phyloP scores from a whole-genome alignment of 2,888 invertebrate species.

The Lissonota sp. region DNA sequence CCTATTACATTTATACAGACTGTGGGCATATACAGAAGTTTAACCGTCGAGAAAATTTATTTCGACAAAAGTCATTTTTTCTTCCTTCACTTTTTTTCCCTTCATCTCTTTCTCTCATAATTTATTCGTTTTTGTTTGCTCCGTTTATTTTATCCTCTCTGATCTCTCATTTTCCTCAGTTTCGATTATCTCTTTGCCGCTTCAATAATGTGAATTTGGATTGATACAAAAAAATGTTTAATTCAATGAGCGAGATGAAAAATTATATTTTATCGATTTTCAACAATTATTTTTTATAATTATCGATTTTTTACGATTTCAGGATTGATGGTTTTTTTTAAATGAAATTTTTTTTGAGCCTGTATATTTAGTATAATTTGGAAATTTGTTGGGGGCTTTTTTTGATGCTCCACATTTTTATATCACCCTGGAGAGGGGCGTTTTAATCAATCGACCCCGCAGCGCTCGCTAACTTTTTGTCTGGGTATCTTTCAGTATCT shows the following conservation, averaged over 20 bases:
- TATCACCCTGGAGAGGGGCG: slow-evolving; percentile 41
- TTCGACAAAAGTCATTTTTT: slow-evolving; percentile 28
- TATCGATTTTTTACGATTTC: neutral
- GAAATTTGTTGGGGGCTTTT: slow-evolving; percentile 62
- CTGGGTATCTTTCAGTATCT: neutral
- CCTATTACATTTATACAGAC: slow-evolving; percentile 83
- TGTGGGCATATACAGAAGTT: slow-evolving; percentile 60
- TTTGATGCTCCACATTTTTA: slow-evolving; percentile 16
- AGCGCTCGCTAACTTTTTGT: slow-evolving; percentile 17
- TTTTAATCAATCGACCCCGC: slow-evolving; percentile 58
- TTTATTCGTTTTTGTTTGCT: slow-evolving; percentile 60
- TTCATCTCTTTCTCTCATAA: slow-evolving; percentile 71
- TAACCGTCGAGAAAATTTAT: slow-evolving; percentile 43
- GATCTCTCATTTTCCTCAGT: neutral
- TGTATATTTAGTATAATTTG: slow-evolving; percentile 67
- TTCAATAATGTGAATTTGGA: neutral
- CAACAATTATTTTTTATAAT: neutral
- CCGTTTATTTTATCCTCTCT: slow-evolving; percentile 19
- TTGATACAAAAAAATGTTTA: neutral
- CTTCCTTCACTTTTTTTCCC: neutral
- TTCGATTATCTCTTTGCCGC: too few relatives aligned
- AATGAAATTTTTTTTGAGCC: slow-evolving; percentile 7
- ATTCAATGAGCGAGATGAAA: neutral
- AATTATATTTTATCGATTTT: neutral
- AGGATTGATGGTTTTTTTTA: slow-evolving; percentile 5